Percentiles rank a stretch among this genome's conserved stretches.
phyloP scores from a whole-genome alignment of 2,113 vertebrate genomes.

The Centrocercus urophasianus region DNA sequence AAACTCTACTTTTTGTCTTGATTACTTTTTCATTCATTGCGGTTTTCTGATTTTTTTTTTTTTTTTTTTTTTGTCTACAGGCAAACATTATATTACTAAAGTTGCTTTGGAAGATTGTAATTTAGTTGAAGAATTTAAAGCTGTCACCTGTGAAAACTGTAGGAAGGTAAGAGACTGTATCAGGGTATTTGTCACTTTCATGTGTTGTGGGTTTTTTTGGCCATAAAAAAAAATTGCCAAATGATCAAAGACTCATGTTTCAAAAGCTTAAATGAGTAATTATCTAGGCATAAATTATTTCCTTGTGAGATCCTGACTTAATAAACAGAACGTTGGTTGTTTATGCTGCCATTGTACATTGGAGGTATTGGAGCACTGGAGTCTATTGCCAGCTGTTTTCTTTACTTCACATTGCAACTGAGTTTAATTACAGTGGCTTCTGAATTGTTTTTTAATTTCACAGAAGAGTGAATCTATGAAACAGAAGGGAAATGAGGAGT shows the following conservation, averaged over 20 bases:
- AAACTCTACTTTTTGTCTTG: background rate
- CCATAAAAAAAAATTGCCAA: background rate
- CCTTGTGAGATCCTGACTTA: background rate
- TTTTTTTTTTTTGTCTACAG: constrained; percentile 59
- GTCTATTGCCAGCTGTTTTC: background rate
- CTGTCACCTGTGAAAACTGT: constrained; percentile 7
- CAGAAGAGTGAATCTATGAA: constrained; percentile 90
- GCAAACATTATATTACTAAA: constrained; percentile 74
- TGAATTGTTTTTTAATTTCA: constrained; percentile 31
- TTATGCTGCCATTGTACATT: background rate
- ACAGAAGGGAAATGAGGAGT: constrained; percentile 85
- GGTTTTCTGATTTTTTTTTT: background rate
- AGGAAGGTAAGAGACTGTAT: constrained; percentile 75
- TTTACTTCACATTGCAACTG: background rate
- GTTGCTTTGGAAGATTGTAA: constrained; percentile 71
- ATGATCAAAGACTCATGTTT: rapidly evolving
- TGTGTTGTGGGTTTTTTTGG: background rate
- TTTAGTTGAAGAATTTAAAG: constrained; percentile 72
- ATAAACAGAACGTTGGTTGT: background rate
- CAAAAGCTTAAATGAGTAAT: background rate
- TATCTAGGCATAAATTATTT: background rate
- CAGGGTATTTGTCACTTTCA: background rate
- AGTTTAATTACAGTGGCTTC: background rate
- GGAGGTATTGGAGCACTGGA: background rate
- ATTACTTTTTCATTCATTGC: background rate